Conservation (phyloP, 2,797 vertebrate species). For the Amazona ochrocephala region DNA sequence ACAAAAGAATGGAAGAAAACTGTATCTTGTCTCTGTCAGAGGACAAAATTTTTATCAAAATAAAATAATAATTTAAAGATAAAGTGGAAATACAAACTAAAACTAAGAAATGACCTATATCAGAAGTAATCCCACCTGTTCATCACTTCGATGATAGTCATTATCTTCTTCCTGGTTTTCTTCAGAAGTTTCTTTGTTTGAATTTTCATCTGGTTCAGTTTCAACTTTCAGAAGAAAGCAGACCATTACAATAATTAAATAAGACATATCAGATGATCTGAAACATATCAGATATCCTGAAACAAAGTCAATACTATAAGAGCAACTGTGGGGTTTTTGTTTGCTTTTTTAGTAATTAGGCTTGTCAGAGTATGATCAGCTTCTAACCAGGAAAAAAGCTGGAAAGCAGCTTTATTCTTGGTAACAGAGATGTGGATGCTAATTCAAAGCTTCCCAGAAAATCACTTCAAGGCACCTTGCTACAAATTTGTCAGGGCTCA, state of each 20-base stretch:
- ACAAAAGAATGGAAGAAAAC: not conserved
- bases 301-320: not conserved
- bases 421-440: not conserved
- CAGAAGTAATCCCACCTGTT: constrained; percentile 83
- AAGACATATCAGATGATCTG: not conserved
- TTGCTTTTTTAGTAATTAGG: not conserved
- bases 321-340: not conserved
- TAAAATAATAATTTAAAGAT: not conserved
- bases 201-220: constrained; percentile 86
- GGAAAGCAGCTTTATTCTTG: not conserved
- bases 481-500: not conserved
- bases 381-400: not conserved
- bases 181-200: constrained; percentile 87
- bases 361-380: not conserved
- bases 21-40: not conserved
- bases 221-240: constrained; percentile 81
- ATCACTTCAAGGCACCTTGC: not conserved
- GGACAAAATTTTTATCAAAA: not conserved
- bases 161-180: constrained; percentile 94
- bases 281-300: not conserved
- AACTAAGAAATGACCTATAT: not conserved
- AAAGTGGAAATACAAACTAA: not conserved
- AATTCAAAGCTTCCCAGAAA: constrained; percentile 1
- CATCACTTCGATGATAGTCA: constrained; percentile 94
- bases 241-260: not conserved